Percentiles rank a stretch among this genome's conserved stretches.
Conservation (phyloP, 2,797 vertebrate genomes). For the Halcyon chelicuti region DNA sequence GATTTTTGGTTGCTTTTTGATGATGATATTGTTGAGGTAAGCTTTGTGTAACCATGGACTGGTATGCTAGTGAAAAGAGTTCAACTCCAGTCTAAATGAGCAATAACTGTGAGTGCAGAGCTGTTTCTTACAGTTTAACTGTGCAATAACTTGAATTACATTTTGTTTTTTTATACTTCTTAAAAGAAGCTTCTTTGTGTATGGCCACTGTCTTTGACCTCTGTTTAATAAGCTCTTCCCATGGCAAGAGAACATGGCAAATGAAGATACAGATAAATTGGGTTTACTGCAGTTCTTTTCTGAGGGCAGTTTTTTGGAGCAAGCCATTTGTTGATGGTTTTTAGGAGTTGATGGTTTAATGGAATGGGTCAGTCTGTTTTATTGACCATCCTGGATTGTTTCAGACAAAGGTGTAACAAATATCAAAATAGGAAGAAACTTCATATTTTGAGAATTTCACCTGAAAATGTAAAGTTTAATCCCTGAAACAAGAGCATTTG, state of each 20-base stretch:
- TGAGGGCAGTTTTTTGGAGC: background rate
- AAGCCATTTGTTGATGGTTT: background rate
- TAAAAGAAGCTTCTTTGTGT: background rate
- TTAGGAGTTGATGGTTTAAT: background rate
- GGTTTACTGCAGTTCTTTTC: background rate
- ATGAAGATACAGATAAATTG: background rate
- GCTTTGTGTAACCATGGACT: background rate
- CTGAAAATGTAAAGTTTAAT: background rate
- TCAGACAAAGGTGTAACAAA: background rate
- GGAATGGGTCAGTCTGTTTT: background rate
- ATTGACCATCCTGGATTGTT: background rate
- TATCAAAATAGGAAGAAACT: background rate
- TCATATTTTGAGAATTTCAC: background rate
- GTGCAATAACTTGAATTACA: background rate
- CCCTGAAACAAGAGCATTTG: background rate
- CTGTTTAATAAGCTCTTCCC: background rate
- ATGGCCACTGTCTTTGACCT: background rate
- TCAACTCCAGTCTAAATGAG: background rate
- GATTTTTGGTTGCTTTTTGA: constrained; percentile 88
- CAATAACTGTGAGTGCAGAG: background rate
- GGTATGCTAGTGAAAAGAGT: background rate
- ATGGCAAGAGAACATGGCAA: background rate
- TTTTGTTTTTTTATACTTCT: background rate
- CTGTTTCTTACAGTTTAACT: background rate
- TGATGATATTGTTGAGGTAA: constrained; percentile 88